These are phyloP conservation scores for Dicycla oo DNA, from an alignment of 2,888 invertebrate species.

Conservation along the genomic window DNA sequence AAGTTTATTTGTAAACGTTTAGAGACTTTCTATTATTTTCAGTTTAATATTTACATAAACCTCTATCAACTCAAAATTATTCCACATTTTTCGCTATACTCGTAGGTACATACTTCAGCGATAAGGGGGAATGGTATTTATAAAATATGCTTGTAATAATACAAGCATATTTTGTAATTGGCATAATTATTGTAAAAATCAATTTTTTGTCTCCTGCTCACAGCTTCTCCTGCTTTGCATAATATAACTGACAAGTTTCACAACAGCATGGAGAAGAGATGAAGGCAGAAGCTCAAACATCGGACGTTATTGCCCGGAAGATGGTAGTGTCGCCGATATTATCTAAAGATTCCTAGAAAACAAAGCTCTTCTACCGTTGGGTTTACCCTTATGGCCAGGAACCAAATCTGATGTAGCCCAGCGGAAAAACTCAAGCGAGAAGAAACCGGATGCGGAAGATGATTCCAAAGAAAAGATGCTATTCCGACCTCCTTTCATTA, in stretches of 20 bases:
- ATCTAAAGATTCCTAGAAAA: neutral
- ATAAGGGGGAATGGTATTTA: neutral
- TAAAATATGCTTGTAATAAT: too few relatives aligned
- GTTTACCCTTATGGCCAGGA: neutral
- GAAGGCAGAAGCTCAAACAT: neutral
- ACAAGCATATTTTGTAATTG: neutral
- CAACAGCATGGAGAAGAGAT: conserved; percentile 3
- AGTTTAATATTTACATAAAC: neutral
- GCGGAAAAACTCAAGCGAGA: neutral
- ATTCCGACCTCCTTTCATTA: neutral
- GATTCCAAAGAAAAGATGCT: conserved; percentile 10
- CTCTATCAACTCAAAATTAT: neutral
- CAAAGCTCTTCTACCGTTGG: neutral
- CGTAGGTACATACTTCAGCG: neutral
- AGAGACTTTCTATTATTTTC: neutral
- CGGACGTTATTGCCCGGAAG: neutral
- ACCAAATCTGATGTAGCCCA: neutral
- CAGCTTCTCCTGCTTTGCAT: conserved; percentile 36
- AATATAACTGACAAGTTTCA: conserved; percentile 1
- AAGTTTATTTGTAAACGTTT: neutral
- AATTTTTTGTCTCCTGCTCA: neutral
- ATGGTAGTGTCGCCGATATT: neutral
- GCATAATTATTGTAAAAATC: neutral
- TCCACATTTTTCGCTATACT: neutral
- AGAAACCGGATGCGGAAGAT: neutral